Base-by-base conservation (phyloP, 2,113 vertebrate species). In the Progne subis region DNA sequence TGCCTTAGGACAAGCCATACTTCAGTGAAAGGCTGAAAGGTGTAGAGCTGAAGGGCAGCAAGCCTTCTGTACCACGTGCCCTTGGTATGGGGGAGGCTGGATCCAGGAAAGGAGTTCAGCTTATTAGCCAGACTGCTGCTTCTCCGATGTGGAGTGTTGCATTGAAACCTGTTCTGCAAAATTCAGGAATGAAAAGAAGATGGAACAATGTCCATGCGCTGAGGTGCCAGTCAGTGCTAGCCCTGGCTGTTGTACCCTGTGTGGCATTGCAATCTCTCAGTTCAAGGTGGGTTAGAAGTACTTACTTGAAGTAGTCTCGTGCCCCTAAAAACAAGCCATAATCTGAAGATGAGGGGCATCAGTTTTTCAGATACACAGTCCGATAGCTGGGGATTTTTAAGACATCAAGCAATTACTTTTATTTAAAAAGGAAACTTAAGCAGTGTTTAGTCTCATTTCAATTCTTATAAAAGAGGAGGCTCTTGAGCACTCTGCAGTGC, bases 401-500 rank as follows among this genome's bases (percentile, higher is more conserved):
- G 90, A 23, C 18, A 23, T 53, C 21, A 34, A n/a, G 17, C 59
- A 78, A 71, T 92, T 89, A 50, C 47, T 76, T 94, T 86, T 75
- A 78, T 82, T 95, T 53, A 84, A 60, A 44, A 64, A 56, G 70
- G 67, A 92, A 89, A 60, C 41, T 71, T 75, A 91, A 68, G 18
- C 3, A 8, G 18, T 75, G 34, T 78, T 92, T 55, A 64, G 32
- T 89, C 64, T 92, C 23, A 29, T 37, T 70, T 60, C 69, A 89
- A 17, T 91, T 92, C 78, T 32, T 77, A 32, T 41, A 44, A 2
- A 84, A 26, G 28, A 70, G 69, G 32, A 57, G 53, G 25, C n/a
- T 94, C 49, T 94, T 0, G 2, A 75, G 41, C 4, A 11, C 14
- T 88, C 24, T 37, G 37, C 63, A 57, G 43, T 60, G 59, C 14